Evolutionary conservation across 2,797 vertebrate genomes (phyloP).

Genomic region (Brachymystax lenok): DNA sequence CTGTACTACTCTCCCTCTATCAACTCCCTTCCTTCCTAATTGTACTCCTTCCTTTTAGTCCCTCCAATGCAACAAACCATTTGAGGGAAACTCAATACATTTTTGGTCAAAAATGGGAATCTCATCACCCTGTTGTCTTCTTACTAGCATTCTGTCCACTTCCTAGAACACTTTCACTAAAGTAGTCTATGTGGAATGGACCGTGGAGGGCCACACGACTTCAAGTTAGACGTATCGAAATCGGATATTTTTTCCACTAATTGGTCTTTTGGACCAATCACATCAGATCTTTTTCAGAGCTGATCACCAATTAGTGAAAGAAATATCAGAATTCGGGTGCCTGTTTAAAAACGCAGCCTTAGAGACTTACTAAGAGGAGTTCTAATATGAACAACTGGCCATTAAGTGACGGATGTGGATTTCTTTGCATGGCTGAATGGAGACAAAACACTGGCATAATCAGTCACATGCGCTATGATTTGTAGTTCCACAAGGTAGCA

Average conservation of each 20-base stretch:
- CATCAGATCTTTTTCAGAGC: no score
- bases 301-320: no score
- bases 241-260: no score
- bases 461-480: no score
- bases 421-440: no score
- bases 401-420: no score
- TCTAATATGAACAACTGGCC: no score
- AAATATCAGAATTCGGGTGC: no score
- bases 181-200: slow-evolving; percentile 23
- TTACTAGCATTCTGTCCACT: slow-evolving; percentile 12
- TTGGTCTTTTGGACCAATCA: no score
- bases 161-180: slow-evolving; percentile 32
- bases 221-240: not conserved
- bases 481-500: no score
- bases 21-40: not conserved
- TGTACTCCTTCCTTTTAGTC: slow-evolving; percentile 13
- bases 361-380: not conserved
- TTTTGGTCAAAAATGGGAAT: slow-evolving; percentile 16
- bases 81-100: slow-evolving; percentile 9
- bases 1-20: not conserved
- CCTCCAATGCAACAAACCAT: slow-evolving; percentile 18
- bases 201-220: not conserved
- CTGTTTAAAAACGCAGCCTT: not conserved
- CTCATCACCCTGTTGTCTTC: slow-evolving; percentile 31
- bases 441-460: no score